These are phyloP conservation scores for Ernsta delagoae DNA, from an alignment of 2,888 invertebrate species.

Conservation along the genomic window DNA sequence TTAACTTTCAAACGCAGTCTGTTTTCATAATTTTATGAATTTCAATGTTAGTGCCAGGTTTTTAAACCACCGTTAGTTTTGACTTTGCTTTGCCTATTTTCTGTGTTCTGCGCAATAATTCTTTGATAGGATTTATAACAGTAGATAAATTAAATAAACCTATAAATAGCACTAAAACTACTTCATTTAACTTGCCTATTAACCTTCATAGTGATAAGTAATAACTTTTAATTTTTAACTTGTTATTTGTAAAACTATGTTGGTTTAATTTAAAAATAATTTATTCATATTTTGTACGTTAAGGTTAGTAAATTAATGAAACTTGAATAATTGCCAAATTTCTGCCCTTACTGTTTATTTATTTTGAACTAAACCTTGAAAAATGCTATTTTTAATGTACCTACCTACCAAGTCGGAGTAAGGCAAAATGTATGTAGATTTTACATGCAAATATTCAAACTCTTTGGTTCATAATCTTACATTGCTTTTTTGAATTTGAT, in stretches of 20 bases:
- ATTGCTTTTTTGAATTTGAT: background rate
- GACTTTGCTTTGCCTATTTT: background rate
- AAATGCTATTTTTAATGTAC: slow-evolving; percentile 17
- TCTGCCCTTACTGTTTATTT: slow-evolving; percentile 8
- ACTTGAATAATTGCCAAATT: slow-evolving; percentile 21
- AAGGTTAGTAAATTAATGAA: background rate
- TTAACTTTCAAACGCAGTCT: slow-evolving; percentile 14
- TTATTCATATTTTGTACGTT: background rate
- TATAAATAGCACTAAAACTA: too few species aligned
- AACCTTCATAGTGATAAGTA: too few species aligned
- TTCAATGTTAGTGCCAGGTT: slow-evolving; percentile 9
- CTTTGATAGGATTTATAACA: too few species aligned
- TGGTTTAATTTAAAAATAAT: background rate
- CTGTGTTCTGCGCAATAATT: too few species aligned
- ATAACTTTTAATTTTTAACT: too few species aligned
- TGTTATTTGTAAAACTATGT: background rate
- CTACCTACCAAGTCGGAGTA: background rate
- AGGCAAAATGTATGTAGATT: background rate
- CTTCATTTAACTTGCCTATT: too few species aligned
- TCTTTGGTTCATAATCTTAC: too few species aligned
- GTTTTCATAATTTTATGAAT: slow-evolving; percentile 26
- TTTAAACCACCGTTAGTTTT: slow-evolving; percentile 11
- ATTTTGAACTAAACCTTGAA: slow-evolving; percentile 25
- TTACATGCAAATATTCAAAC: background rate
- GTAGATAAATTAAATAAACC: too few species aligned